Percentiles rank a stretch among this genome's conserved stretches.
Conservation (phyloP, 2,888 invertebrate genomes). For the Podotricha telesiphe region DNA sequence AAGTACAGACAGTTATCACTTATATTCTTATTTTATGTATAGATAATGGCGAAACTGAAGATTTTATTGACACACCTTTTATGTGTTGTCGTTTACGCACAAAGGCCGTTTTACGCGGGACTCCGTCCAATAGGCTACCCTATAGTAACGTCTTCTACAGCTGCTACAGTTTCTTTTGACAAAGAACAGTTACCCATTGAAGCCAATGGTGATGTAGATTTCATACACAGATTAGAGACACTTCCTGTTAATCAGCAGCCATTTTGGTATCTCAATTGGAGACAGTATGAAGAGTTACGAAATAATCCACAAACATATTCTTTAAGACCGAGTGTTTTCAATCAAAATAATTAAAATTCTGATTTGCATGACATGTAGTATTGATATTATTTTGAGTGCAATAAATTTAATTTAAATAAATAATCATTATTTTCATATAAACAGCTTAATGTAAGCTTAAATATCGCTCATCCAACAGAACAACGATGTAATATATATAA, state of each 20-base stretch:
- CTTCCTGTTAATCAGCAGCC: conserved; percentile 86
- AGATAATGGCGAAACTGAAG: background rate
- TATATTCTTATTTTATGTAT: no score
- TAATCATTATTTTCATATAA: no score
- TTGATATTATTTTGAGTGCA: no score
- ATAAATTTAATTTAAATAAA: no score
- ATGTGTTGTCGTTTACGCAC: background rate
- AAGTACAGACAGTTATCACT: no score
- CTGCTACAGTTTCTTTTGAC: conserved; percentile 63
- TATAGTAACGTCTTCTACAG: conserved; percentile 40
- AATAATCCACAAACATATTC: conserved; percentile 63
- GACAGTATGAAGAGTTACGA: conserved; percentile 83
- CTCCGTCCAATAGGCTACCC: conserved; percentile 83
- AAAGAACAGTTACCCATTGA: conserved; percentile 79
- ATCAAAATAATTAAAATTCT: background rate
- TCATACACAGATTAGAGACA: conserved; percentile 82
- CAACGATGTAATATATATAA: no score
- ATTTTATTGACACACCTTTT: background rate
- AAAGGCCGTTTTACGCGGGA: conserved; percentile 85
- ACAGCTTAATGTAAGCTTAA: no score
- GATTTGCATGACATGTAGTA: no score
- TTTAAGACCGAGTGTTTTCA: conserved; percentile 58
- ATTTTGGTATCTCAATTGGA: conserved; percentile 87
- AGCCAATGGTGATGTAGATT: conserved; percentile 81
- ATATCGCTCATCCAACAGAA: no score